Percentiles rank a stretch among this genome's conserved stretches.
Conservation (phyloP, 2,797 vertebrate genomes). For the Halcyon chelicuti region DNA sequence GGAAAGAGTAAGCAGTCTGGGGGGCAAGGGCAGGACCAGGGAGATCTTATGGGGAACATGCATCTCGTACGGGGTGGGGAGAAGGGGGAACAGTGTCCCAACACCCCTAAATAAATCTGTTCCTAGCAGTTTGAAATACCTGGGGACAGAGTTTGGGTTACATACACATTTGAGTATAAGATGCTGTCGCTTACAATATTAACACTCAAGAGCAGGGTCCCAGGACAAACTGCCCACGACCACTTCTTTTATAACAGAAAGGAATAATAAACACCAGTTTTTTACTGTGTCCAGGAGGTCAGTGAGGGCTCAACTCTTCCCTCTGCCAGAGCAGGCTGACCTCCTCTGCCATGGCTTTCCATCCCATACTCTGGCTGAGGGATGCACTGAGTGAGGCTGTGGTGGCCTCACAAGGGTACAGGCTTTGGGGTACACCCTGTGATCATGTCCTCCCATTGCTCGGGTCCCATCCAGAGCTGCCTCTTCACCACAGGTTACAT, state of each 20-base stretch:
- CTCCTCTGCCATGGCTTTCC: background rate
- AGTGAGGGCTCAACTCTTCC: background rate
- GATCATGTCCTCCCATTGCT: no score
- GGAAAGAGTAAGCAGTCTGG: background rate
- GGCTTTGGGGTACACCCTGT: background rate
- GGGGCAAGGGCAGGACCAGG: background rate
- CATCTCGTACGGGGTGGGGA: background rate
- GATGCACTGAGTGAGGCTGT: background rate
- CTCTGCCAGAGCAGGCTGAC: background rate
- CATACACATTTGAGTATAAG: background rate
- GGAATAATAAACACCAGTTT: background rate
- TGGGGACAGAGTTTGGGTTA: background rate
- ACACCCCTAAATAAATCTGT: background rate
- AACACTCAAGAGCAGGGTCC: background rate
- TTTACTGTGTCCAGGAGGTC: background rate
- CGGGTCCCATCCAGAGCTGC: background rate
- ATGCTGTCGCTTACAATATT: background rate
- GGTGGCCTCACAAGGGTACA: background rate
- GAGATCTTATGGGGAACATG: background rate
- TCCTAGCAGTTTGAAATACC: background rate
- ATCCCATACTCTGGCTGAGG: fast-evolving
- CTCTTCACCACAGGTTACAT: background rate
- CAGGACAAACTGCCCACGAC: background rate
- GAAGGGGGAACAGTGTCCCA: background rate
- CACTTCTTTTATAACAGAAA: background rate